Evolutionary conservation across 2,797 vertebrate species (phyloP).

Genomic region (Cuniculus paca): DNA sequence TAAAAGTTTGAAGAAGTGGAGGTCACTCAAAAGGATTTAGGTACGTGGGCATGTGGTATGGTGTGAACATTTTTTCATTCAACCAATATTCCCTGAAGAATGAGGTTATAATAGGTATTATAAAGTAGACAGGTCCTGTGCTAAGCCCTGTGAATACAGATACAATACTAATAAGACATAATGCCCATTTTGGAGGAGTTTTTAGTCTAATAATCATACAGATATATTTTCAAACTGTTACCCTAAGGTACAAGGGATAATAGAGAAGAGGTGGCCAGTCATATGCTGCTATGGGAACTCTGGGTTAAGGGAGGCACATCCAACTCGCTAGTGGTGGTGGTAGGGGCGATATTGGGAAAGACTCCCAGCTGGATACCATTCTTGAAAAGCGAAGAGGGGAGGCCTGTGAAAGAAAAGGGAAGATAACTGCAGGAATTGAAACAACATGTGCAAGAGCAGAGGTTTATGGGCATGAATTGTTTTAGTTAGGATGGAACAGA

Average conservation of each 20-base stretch:
- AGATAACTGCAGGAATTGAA: background rate
- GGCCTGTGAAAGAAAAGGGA: background rate
- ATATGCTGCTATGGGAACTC: slow-evolving; percentile 53
- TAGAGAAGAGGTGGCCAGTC: background rate
- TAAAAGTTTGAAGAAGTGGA: background rate
- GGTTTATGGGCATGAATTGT: background rate
- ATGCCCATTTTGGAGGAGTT: slow-evolving; percentile 56
- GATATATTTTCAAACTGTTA: slow-evolving; percentile 49
- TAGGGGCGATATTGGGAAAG: background rate
- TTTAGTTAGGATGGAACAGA: background rate
- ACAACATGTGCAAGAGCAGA: background rate
- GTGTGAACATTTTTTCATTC: slow-evolving; percentile 49
- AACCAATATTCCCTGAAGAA: slow-evolving; percentile 1
- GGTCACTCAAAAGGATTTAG: background rate
- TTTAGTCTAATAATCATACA: slow-evolving; percentile 55
- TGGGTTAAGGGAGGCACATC: background rate
- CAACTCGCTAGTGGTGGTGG: background rate
- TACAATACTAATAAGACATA: background rate
- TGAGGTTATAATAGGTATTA: background rate
- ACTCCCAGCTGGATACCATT: background rate
- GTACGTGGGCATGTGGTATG: background rate
- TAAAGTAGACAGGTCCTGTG: background rate
- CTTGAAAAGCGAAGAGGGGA: slow-evolving; percentile 28
- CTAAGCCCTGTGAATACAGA: background rate
- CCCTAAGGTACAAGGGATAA: slow-evolving; percentile 26